Evolutionary conservation across 1,140 invertebrate species (phyloP), one percentile per base, ranked within the genome.

Genomic region (Apis dorsata): DNA sequence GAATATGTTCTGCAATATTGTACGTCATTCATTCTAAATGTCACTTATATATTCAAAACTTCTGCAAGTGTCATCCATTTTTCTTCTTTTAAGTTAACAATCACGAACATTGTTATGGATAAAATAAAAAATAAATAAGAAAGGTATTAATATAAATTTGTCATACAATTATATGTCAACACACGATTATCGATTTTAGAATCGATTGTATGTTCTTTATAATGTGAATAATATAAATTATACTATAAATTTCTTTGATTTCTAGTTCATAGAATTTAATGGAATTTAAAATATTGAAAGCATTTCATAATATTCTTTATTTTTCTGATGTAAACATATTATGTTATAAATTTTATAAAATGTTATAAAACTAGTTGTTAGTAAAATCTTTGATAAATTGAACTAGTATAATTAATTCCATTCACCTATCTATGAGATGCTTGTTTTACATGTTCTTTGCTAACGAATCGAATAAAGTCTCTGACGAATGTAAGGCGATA

Each of bases 401-500:
- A 49, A 68, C 12, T 49, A n/a, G 5, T 12, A 21, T 34, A 69
- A 49, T 69, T 21, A 69, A 69, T 69, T 69, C 66, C 19, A n/a
- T 17, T n/a, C 17, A 12, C 11, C 44, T 69, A 69, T 69, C 34
- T 69, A 8, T 11, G 15, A 49, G 12, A 49, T n/a, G n/a, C 66
- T n/a, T 19, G 21, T 49, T 44, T 12, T 49, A 69, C 34, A n/a
- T 44, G 34, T 49, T 49, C 11, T 21, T n/a, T n/a, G n/a, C 44
- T 69, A 71, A 71, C 49, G n/a, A 71, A 71, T n/a, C 15, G 44
- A 53, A 71, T 53, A 53, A n/a, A 71, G 49, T 53, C 15, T 53
- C 49, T 21, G 21, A 24, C 28, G 49, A 53, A 53, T 53, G 49
- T 71, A 71, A n/a, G 15, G n/a, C 24, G 69, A 71, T 71, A 71